Evolutionary conservation across 2,797 vertebrate genomes (phyloP), one percentile per base, ranked within the genome.

Genomic region (Hyperoplus immaculatus): DNA sequence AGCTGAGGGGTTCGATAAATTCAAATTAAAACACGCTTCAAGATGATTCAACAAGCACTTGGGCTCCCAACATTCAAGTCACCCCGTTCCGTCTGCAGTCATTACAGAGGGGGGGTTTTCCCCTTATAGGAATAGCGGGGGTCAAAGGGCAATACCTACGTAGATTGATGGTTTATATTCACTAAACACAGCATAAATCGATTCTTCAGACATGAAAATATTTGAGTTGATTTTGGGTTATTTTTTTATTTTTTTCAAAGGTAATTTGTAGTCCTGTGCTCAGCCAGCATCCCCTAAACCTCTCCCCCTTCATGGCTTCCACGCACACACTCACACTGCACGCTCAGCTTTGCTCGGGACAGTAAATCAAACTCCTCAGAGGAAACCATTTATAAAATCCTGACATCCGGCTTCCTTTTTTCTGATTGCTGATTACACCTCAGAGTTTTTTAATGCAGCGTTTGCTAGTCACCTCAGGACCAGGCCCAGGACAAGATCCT

Each of bases 341-440:
- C 82, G 80, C 84, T 87, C 60, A 80, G 73, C 76, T 82, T 73
- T 51, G 77, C 59, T 67, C 14, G 16, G 55, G 83, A 86, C 71
- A 78, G 82, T 94, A 94, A 94, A 94, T 94, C 83, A 91, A 77
- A 80, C 86, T 81, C 80, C 85, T 88, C 77, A 7, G 78, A 85
- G 90, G 89, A 90, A 89, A 81, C 81, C 81, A 88, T 93, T 90
- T 85, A 86, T 92, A 90, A 92, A 86, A 76, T 56, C 39, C 69
- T 76, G 89, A 93, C 92, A 68, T 92, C 82, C 66, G 15, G 78
- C 86, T 94, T 94, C 91, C 89, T 85, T 82, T 29, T 91, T 90
- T 92, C 81, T 92, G 88, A 92, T 93, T 90, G 88, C 87, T 91
- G 91, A 95, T 93, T 93, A 92, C 90, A 90, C 89, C 89, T 93